Conservation (phyloP, 92 coral and sea anemone genomes). For the Parazoanthus darwini region DNA sequence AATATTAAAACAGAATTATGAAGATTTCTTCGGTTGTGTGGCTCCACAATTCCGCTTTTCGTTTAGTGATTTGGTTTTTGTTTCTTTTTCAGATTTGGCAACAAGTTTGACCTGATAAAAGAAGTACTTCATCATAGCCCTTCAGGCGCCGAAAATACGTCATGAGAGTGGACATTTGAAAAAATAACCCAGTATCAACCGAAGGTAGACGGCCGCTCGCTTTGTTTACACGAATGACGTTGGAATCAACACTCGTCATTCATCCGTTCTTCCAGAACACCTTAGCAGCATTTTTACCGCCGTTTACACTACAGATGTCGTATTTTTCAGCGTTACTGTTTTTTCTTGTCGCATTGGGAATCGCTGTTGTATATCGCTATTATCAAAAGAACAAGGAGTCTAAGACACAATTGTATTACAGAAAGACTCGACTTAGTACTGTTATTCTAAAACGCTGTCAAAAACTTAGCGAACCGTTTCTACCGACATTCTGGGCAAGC, state of each 20-base stretch:
- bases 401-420: slow-evolving; percentile 68
- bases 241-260: slow-evolving; percentile 18
- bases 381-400: slow-evolving; percentile 57
- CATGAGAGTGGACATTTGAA: slow-evolving; percentile 1
- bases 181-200: slow-evolving; percentile 14
- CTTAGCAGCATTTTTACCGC: background rate
- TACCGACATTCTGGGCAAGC: slow-evolving; percentile 91
- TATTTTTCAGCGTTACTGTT: slow-evolving; percentile 47
- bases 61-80: background rate
- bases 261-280: slow-evolving; percentile 24
- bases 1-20: background rate
- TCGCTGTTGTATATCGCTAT: slow-evolving; percentile 47
- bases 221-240: slow-evolving; percentile 32
- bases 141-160: slow-evolving; percentile 25
- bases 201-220: background rate
- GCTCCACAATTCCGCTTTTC: too few relatives aligned
- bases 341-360: slow-evolving; percentile 33
- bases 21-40: background rate
- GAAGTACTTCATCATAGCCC: slow-evolving; percentile 16
- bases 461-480: slow-evolving; percentile 62
- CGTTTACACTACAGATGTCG: slow-evolving; percentile 38
- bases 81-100: slow-evolving; percentile 34
- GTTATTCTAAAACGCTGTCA: slow-evolving; percentile 75
- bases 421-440: slow-evolving; percentile 78
- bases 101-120: background rate